Conservation (phyloP, 2,797 vertebrate species). For the Peromyscus aztecus region DNA sequence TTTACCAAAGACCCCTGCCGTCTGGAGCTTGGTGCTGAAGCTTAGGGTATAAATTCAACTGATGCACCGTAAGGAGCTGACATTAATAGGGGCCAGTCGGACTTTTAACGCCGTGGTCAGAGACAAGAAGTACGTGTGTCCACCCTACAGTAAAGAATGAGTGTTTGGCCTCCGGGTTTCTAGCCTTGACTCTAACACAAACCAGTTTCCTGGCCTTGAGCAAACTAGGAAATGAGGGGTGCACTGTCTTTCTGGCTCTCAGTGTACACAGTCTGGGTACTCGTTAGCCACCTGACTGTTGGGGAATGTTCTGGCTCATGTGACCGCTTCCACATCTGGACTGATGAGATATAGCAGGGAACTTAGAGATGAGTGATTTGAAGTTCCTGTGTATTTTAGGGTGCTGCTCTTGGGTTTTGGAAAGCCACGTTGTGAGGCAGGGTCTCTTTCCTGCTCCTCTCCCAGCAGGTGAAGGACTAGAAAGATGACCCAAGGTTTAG, state of each 20-base stretch:
- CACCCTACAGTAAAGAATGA: neutral
- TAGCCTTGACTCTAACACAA: neutral
- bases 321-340: neutral
- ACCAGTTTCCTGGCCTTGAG: neutral
- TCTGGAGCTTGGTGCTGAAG: neutral
- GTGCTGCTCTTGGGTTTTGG: neutral
- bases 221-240: neutral
- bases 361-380: neutral
- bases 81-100: fast-evolving
- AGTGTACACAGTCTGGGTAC: neutral
- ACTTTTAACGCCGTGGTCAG: neutral
- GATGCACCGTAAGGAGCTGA: neutral
- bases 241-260: neutral
- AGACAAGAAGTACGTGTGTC: neutral
- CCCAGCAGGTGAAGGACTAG: neutral
- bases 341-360: neutral
- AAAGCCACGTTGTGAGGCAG: neutral
- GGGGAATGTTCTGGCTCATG: neutral
- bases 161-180: neutral
- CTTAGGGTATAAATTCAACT: neutral
- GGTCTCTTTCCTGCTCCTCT: neutral
- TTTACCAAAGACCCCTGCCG: neutral
- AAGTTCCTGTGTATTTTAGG: neutral
- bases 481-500: neutral
- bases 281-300: neutral